Percentiles rank a stretch among this genome's conserved stretches.
Conservation (phyloP, 2,888 invertebrate genomes). For the Aspidapion aeneum region DNA sequence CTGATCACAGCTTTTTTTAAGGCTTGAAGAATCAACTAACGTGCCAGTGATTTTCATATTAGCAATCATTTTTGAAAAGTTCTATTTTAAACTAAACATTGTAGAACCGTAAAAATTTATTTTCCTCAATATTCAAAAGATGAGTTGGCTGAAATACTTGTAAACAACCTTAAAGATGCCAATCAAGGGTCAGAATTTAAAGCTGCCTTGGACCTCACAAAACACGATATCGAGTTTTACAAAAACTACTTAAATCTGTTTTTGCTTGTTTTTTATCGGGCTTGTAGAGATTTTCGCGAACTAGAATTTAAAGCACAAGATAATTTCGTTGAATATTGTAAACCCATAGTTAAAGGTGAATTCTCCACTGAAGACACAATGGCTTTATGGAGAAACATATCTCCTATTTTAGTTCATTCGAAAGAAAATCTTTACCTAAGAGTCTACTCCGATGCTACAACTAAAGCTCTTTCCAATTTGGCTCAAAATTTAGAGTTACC, state of each 20-base stretch:
- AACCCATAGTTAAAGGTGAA: conserved; percentile 68
- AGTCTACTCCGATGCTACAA: conserved; percentile 41
- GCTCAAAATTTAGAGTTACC: conserved; percentile 76
- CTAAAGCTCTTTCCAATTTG: conserved; percentile 39
- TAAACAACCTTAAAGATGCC: neutral
- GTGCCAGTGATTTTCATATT: conserved; percentile 72
- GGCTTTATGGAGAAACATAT: conserved; percentile 77
- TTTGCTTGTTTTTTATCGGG: conserved; percentile 78
- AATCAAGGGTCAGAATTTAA: neutral
- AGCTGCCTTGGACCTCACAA: conserved; percentile 38
- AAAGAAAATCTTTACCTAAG: conserved; percentile 76
- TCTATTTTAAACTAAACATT: conserved; percentile 64
- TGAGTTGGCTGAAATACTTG: conserved; percentile 55
- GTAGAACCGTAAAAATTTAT: conserved; percentile 68
- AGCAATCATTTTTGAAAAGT: conserved; percentile 79
- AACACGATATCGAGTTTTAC: conserved; percentile 55
- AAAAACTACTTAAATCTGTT: conserved; percentile 77
- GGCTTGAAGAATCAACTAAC: conserved; percentile 69
- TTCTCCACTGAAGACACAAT: conserved; percentile 61
- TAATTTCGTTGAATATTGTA: conserved; percentile 73
- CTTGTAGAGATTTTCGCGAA: conserved; percentile 82
- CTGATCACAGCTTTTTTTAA: conserved; percentile 68
- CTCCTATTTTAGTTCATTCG: conserved; percentile 69
- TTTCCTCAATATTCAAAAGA: conserved; percentile 81
- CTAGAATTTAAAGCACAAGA: conserved; percentile 74